A percentile compares a stretch with the other conserved stretches of the same genome.
These are phyloP conservation scores for Adela reaumurella DNA, from an alignment of 2,888 invertebrate genomes.

Conservation along the genomic window DNA sequence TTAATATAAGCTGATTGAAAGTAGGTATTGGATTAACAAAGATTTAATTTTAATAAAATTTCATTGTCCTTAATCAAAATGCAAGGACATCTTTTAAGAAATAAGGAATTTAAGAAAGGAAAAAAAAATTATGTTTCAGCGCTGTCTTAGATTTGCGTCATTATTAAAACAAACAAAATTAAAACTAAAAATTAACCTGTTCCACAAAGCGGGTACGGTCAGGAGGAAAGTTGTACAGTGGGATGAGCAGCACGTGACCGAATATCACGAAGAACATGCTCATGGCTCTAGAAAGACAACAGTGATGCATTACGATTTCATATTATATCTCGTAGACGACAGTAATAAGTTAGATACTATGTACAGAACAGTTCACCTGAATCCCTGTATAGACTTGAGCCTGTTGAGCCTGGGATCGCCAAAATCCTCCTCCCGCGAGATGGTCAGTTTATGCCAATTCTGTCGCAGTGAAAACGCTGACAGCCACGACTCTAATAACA, in stretches of 20 bases:
- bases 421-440: conserved; percentile 20
- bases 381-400: conserved; percentile 33
- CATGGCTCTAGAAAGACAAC: conserved; percentile 22
- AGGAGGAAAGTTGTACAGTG: conserved; percentile 21
- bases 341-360: not conserved
- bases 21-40: no score
- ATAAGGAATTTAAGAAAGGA: conserved; percentile 1
- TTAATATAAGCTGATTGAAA: no score
- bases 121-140: not conserved
- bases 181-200: conserved; percentile 27
- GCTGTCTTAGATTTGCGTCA: not conserved
- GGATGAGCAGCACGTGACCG: conserved; percentile 32
- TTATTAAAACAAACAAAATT: not conserved
- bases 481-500: no score
- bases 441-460: conserved; percentile 32
- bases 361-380: conserved; percentile 22
- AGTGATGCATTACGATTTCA: not conserved
- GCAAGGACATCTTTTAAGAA: no score
- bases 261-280: conserved; percentile 42
- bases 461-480: conserved; percentile 32
- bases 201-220: conserved; percentile 37
- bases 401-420: conserved; percentile 30
- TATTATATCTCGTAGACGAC: not conserved
- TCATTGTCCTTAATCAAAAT: no score
- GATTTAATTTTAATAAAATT: no score